Evolutionary conservation across 1,140 invertebrate species (phyloP).

Genomic region (Heliconius melpomene): DNA sequence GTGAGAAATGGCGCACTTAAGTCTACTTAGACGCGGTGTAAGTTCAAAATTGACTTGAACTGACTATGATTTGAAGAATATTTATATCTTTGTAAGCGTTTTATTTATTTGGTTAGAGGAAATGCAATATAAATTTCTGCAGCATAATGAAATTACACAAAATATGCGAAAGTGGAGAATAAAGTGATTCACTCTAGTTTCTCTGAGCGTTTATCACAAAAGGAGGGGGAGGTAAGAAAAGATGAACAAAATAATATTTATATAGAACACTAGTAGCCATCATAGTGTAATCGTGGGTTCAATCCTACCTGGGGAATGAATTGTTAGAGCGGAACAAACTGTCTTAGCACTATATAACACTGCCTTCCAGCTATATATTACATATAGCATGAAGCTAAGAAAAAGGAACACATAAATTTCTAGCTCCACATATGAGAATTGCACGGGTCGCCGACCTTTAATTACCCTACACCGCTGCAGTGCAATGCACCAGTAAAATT

Average conservation of each 20-base stretch:
- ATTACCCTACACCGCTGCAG: slow-evolving; percentile 68
- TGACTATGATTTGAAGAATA: neutral
- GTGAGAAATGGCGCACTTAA: neutral
- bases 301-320: too few species aligned
- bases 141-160: neutral
- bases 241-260: neutral
- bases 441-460: slow-evolving; percentile 68
- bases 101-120: neutral
- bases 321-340: too few species aligned
- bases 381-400: too few species aligned
- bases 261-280: too few species aligned
- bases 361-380: too few species aligned
- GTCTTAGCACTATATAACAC: too few species aligned
- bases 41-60: neutral
- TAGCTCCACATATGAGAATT: slow-evolving; percentile 46
- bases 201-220: neutral
- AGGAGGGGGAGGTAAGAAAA: neutral
- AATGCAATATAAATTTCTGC: neutral
- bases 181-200: neutral
- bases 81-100: neutral
- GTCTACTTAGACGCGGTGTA: neutral
- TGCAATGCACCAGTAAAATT: slow-evolving; percentile 79
- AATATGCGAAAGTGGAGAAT: neutral
- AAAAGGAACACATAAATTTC: slow-evolving; percentile 32
- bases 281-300: too few species aligned